phyloP scores from a whole-genome alignment of 2,797 vertebrate genomes.

The Ctenopoma multispine region DNA sequence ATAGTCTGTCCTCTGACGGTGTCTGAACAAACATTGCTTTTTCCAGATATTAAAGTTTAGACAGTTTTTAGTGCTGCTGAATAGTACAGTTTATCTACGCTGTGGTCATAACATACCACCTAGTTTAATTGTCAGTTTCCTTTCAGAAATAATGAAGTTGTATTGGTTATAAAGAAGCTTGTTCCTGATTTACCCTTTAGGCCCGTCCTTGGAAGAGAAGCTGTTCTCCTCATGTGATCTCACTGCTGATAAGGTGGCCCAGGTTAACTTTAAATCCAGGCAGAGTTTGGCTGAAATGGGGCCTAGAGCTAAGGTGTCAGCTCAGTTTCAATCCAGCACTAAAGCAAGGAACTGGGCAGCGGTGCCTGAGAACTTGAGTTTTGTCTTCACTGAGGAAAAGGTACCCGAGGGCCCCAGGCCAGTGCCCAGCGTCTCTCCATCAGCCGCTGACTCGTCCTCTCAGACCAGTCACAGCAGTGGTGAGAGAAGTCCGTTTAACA shows the following conservation, averaged over 20 bases:
- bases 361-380: slow-evolving; percentile 84
- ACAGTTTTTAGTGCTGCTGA: neutral
- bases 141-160: neutral
- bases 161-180: slow-evolving; percentile 56
- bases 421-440: slow-evolving; percentile 64
- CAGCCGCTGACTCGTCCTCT: slow-evolving; percentile 78
- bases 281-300: slow-evolving; percentile 80
- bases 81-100: too few species aligned
- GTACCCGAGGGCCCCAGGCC: slow-evolving; percentile 54
- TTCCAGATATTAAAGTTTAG: neutral
- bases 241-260: slow-evolving; percentile 86
- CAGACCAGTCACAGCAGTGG: slow-evolving; percentile 86
- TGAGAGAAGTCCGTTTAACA: slow-evolving; percentile 87
- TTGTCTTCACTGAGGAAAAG: slow-evolving; percentile 81
- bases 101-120: neutral
- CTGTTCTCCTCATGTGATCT: slow-evolving; percentile 90
- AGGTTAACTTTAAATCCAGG: slow-evolving; percentile 87
- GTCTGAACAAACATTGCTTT: neutral
- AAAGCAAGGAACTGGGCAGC: slow-evolving; percentile 86
- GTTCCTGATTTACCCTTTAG: slow-evolving; percentile 84
- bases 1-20: neutral
- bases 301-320: slow-evolving; percentile 81
- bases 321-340: slow-evolving; percentile 86
- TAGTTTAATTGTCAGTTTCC: neutral
- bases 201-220: slow-evolving; percentile 94